These are phyloP conservation scores for Pseudomyrmex gracilis DNA, from an alignment of 1,140 invertebrate genomes.

Conservation along the genomic window DNA sequence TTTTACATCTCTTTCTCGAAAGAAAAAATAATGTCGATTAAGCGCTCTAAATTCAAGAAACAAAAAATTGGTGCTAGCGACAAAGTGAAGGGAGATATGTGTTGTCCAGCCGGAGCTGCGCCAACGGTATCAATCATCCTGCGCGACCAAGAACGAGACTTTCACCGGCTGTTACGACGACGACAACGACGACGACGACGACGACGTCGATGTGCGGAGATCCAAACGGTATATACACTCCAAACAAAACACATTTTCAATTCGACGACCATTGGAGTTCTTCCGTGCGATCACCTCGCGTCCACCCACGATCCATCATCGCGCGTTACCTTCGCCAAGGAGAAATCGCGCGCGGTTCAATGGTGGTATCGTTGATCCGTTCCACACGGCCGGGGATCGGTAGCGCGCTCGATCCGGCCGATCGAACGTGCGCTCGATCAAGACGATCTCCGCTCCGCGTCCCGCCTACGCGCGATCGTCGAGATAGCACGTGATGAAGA, in stretches of 20 bases:
- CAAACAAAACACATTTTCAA: conserved; percentile 3
- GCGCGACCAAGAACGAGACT: conserved; percentile 64
- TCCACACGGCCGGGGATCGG: conserved; percentile 54
- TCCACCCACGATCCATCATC: conserved; percentile 58
- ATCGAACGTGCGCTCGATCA: conserved; percentile 52
- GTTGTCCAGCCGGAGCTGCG: conserved; percentile 58
- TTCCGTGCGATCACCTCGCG: conserved; percentile 46
- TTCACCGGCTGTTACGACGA: conserved; percentile 68
- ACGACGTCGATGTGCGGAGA: conserved; percentile 45
- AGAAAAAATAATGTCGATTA: not conserved
- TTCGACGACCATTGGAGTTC: conserved; percentile 4
- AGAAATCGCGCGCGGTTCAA: conserved; percentile 48
- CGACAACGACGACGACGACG: conserved; percentile 62
- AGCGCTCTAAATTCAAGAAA: conserved; percentile 8
- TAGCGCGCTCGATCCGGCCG: conserved; percentile 44
- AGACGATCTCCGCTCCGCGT: conserved; percentile 56
- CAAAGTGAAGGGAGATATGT: conserved; percentile 73
- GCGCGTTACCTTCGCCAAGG: conserved; percentile 52
- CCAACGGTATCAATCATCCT: conserved; percentile 73
- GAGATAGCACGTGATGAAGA: conserved; percentile 55
- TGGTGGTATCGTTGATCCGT: conserved; percentile 56
- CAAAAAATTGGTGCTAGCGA: conserved; percentile 65
- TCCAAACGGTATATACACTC: conserved; percentile 8
- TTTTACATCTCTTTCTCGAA: not conserved
- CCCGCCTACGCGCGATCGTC: conserved; percentile 58